Evolutionary conservation across 2,888 invertebrate genomes (phyloP), one percentile per base, ranked within the genome.

Genomic region (Epinotia demarniana): DNA sequence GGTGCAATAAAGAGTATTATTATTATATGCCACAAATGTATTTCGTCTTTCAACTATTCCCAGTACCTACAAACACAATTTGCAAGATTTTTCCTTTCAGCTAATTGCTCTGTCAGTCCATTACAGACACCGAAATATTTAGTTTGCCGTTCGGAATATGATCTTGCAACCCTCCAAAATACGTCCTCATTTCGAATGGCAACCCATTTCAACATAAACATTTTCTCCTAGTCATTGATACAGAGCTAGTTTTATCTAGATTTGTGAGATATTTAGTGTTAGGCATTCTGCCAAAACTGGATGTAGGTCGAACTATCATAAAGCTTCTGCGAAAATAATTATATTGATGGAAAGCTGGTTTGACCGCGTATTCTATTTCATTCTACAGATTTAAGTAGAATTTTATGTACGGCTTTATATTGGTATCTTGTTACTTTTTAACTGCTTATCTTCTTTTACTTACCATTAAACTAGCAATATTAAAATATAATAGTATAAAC

Each of bases 211-310:
- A 39, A 18, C 43, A 63, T 18, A 13, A 3, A 46, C 3, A 46
- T 46, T 46, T 16, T n/a, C 33, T 9, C 4, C 39, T 55, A 55
- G 13, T 33, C 43, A 39, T 46, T 19, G 27, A 64, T n/a, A 46
- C 53, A 58, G 19, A 61, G 6, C 57, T 23, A 43, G 6, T 63
- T 62, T 64, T 63, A 71, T 75, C 58, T 66, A 71, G 75, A 66
- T 75, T 71, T 70, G 63, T 18, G 18, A 53, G 33, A 70, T 75
- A 75, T 58, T 60, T 43, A 57, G 49, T 16, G 53, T 43, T 64
- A 55, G 75, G 75, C 70, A 71, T 13, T 49, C 39, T 75, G 75
- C 75, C 75, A 75, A 75, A 75, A 23, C n/a, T 53, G 64, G 70
- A 71, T 71, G 46, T 64, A 60, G 74, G 74, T 75, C 69, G 19